phyloP scores from a whole-genome alignment of 2,888 invertebrate genomes.

The Hirtodrosophila cameraria region DNA sequence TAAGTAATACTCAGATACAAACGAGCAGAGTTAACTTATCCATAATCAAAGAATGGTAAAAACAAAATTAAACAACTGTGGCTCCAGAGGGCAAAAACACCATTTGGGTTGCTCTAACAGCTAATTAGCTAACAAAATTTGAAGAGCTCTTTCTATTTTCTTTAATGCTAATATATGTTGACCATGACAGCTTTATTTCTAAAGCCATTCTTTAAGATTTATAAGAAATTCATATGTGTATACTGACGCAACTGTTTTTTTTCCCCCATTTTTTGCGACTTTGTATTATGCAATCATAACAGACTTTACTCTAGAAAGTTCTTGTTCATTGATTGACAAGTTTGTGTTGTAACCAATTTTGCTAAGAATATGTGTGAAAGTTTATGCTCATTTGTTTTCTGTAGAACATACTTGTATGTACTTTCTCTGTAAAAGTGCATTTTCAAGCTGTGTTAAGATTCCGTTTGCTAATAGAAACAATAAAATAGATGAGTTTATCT shows the following conservation, averaged over 20 bases:
- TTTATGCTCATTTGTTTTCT: neutral
- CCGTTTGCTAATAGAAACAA: neutral
- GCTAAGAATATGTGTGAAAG: neutral
- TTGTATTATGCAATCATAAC: constrained; percentile 17
- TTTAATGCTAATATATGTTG: constrained; percentile 59
- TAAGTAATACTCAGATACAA: constrained; percentile 20
- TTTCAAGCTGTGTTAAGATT: neutral
- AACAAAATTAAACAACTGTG: constrained; percentile 36
- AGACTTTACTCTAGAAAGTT: constrained; percentile 1
- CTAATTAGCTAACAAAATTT: constrained; percentile 33
- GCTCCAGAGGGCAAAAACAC: constrained; percentile 50
- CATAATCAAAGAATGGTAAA: constrained; percentile 46
- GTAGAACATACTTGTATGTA: neutral
- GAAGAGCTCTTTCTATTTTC: constrained; percentile 49
- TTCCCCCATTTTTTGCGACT: constrained; percentile 29
- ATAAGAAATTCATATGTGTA: constrained; percentile 21
- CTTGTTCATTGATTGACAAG: constrained; percentile 14
- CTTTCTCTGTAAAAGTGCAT: constrained; percentile 28
- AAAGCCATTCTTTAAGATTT: constrained; percentile 36
- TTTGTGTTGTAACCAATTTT: neutral
- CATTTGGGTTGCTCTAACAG: constrained; percentile 44
- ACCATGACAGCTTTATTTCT: constrained; percentile 60
- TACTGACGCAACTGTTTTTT: constrained; percentile 40
- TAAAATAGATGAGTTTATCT: neutral
- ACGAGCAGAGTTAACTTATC: constrained; percentile 51